Evolutionary conservation across 2,113 vertebrate genomes (phyloP).

Genomic region (Microcebus murinus): DNA sequence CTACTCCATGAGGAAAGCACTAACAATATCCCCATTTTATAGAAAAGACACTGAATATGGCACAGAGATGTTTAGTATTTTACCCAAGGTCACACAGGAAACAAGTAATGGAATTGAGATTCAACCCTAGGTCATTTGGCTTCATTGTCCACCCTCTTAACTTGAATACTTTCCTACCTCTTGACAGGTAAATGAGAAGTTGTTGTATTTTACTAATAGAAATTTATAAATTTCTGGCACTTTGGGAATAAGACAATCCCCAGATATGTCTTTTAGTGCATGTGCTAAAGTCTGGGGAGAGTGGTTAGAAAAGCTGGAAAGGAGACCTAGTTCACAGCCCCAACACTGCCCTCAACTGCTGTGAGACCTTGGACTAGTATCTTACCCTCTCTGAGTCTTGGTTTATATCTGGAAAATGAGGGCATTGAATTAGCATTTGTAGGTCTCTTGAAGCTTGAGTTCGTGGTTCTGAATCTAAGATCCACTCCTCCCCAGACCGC

Average conservation of each 20-base stretch:
- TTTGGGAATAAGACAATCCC: not conserved
- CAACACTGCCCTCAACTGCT: not conserved
- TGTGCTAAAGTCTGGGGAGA: not conserved
- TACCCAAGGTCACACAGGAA: not conserved
- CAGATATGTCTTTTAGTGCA: not conserved
- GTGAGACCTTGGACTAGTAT: not conserved
- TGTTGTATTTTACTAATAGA: not conserved
- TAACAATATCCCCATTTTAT: not conserved
- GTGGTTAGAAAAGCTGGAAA: not conserved
- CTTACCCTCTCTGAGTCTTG: not conserved
- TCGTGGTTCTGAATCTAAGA: not conserved
- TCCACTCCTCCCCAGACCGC: not conserved
- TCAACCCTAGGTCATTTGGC: not conserved
- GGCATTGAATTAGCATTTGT: not conserved
- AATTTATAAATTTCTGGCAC: not conserved
- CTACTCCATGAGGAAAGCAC: not conserved
- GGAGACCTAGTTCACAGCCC: not conserved
- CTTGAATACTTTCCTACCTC: not conserved
- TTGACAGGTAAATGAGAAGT: not conserved
- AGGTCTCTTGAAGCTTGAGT: not conserved
- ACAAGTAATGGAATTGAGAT: not conserved
- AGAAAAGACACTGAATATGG: not conserved
- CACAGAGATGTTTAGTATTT: not conserved
- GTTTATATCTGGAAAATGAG: conserved; percentile 37
- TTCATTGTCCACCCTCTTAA: not conserved